Conservation (phyloP, 2,113 vertebrate genomes). For the Ceuthmochares aereus region DNA sequence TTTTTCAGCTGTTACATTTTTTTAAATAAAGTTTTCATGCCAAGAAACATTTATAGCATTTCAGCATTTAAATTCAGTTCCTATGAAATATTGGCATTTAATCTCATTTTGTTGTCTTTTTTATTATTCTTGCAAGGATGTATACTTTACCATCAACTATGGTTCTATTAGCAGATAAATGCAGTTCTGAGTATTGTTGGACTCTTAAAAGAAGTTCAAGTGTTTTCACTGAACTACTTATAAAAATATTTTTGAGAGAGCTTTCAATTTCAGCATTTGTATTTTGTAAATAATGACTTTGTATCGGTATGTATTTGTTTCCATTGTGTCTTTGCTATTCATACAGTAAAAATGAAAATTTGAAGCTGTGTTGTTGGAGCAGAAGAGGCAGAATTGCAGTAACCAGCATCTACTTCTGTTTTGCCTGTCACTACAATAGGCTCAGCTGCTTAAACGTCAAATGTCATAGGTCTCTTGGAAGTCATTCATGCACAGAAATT, state of each 20-base stretch:
- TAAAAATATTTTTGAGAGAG: background rate
- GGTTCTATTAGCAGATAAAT: background rate
- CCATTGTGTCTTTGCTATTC: background rate
- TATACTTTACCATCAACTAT: background rate
- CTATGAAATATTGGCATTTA: background rate
- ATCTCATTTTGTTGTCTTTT: background rate
- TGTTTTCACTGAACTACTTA: background rate
- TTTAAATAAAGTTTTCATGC: background rate
- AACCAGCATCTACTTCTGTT: background rate
- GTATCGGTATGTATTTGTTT: background rate
- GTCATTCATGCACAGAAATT: background rate
- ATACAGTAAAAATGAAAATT: accelerated
- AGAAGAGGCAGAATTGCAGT: background rate
- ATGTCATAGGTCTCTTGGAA: background rate
- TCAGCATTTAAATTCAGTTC: background rate
- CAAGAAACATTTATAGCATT: background rate
- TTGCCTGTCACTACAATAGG: background rate
- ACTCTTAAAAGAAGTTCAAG: background rate
- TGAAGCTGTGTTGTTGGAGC: accelerated
- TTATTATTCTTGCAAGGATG: background rate
- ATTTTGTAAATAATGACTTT: background rate
- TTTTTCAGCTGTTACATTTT: background rate
- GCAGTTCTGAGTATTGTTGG: background rate
- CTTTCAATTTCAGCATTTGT: background rate
- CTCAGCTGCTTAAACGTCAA: background rate